These are phyloP conservation scores for Chaetodon trifasciatus DNA, from an alignment of 2,797 vertebrate species.

Conservation along the genomic window DNA sequence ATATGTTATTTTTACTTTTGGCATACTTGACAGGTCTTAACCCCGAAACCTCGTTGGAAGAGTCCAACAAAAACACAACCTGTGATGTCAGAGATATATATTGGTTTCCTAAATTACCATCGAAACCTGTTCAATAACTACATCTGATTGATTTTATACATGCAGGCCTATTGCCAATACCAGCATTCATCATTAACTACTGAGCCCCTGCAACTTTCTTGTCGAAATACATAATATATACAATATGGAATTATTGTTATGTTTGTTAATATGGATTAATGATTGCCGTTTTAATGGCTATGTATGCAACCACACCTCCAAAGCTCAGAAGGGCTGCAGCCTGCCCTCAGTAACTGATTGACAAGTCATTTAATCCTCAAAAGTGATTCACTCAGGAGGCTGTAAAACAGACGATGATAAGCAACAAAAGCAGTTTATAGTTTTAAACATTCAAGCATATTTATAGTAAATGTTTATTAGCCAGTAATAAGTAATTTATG, in stretches of 20 bases:
- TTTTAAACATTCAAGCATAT: no score
- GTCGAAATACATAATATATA: not conserved
- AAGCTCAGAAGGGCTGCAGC: no score
- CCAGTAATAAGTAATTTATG: not conserved
- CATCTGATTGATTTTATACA: not conserved
- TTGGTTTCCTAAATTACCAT: not conserved
- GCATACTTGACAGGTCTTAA: not conserved
- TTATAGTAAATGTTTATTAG: not conserved
- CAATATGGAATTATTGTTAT: not conserved
- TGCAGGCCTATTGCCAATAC: no score
- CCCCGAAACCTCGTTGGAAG: conserved; percentile 36
- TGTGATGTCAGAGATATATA: conserved; percentile 42
- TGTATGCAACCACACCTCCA: not conserved
- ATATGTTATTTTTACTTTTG: fast-evolving
- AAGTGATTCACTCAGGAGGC: no score
- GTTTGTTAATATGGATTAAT: not conserved
- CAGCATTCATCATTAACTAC: not conserved
- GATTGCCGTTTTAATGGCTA: not conserved
- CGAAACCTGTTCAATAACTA: conserved; percentile 14
- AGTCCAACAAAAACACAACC: conserved; percentile 66
- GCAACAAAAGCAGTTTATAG: no score
- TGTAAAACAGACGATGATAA: no score
- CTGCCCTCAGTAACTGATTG: not conserved
- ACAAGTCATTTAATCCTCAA: no score
- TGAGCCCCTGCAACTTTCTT: not conserved